Percentiles rank a stretch among this genome's conserved stretches.
Conservation (phyloP, 2,888 invertebrate species). For the Caenorhabditis sp. region DNA sequence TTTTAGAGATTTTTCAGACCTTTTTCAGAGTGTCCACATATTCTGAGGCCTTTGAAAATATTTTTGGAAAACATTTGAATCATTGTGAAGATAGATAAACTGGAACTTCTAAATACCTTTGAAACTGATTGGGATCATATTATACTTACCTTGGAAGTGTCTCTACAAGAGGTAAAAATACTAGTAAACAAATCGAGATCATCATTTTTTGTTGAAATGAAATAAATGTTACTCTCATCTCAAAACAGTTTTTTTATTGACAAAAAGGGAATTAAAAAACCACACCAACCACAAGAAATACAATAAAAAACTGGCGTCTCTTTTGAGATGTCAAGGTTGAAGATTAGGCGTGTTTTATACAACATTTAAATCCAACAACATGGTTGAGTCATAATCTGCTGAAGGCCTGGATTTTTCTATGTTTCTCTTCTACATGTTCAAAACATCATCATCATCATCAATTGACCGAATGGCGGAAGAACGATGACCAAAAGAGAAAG, state of each 20-base stretch:
- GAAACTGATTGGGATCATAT: too few relatives aligned
- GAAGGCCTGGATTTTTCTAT: background rate
- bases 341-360: background rate
- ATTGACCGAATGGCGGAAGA: background rate
- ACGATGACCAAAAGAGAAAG: background rate
- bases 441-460: background rate
- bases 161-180: background rate
- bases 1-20: too few relatives aligned
- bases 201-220: background rate
- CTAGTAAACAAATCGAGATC: background rate
- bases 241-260: background rate
- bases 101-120: too few relatives aligned
- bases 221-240: background rate
- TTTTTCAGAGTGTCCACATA: too few relatives aligned
- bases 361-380: background rate
- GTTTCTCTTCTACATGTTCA: background rate
- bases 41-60: too few relatives aligned
- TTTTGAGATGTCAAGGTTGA: background rate
- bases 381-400: background rate
- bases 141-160: too few relatives aligned
- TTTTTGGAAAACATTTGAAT: too few relatives aligned
- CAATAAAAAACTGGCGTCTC: background rate
- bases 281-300: background rate
- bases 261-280: background rate
- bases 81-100: too few relatives aligned